A percentile compares a stretch with the other conserved stretches of the same genome.
Evolutionary conservation across 2,888 invertebrate genomes (phyloP).

Genomic region (Bimastos eiseni): DNA sequence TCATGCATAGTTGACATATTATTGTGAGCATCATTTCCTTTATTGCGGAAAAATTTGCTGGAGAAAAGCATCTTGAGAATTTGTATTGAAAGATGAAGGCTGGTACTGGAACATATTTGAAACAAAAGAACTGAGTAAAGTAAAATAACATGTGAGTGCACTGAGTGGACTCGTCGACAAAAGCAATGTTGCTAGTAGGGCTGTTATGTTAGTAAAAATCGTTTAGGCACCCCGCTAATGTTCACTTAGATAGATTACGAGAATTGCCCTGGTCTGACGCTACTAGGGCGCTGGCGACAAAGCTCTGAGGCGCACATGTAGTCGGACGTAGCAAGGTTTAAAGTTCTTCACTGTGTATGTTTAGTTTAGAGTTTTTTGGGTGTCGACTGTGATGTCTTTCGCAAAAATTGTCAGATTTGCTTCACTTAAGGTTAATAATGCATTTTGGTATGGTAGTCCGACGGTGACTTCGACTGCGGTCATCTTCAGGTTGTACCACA

Average conservation of each 20-base stretch:
- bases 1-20: too few species aligned
- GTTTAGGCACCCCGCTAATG: too few species aligned
- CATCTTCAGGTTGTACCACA: conserved; percentile 33
- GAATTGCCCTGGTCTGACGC: background rate
- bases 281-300: background rate
- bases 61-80: too few species aligned
- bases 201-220: too few species aligned
- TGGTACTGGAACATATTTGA: too few species aligned
- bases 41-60: too few species aligned
- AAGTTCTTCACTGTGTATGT: background rate
- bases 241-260: background rate
- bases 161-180: too few species aligned
- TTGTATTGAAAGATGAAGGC: too few species aligned
- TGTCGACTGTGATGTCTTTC: background rate
- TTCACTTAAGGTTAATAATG: background rate
- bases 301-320: background rate
- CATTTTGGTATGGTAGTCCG: background rate
- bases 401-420: background rate
- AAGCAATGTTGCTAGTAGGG: too few species aligned
- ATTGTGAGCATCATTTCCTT: too few species aligned
- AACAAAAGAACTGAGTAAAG: too few species aligned
- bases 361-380: background rate
- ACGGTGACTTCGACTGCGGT: background rate
- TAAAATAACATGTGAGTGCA: too few species aligned
- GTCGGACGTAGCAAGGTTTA: background rate